Percentiles rank a stretch among this genome's conserved stretches.
phyloP scores from a whole-genome alignment of 2,113 vertebrate genomes.

The Poicephalus meyeri region DNA sequence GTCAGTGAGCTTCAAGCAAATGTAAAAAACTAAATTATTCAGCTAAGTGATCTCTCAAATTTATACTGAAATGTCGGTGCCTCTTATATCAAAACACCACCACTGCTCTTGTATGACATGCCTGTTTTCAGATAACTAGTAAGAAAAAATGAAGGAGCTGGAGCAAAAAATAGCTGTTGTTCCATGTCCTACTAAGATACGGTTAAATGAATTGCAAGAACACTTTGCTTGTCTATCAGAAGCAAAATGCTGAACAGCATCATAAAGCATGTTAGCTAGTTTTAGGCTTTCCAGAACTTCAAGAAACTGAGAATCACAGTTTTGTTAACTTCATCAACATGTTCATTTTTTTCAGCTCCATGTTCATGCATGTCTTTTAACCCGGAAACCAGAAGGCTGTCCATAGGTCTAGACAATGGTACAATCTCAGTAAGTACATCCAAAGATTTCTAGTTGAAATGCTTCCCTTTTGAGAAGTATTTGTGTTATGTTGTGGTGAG shows the following conservation, averaged over 20 bases:
- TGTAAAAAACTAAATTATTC: not conserved
- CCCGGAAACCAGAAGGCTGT: conserved; percentile 96
- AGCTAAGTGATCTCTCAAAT: not conserved
- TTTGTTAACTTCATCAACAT: conserved; percentile 81
- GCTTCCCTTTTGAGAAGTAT: conserved; percentile 65
- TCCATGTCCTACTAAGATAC: not conserved
- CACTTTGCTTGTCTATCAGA: not conserved
- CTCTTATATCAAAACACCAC: not conserved
- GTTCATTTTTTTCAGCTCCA: conserved; percentile 86
- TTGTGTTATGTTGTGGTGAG: conserved; percentile 48
- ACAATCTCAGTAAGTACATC: conserved; percentile 90
- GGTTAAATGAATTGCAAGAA: conserved; percentile 38
- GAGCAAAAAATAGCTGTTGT: not conserved
- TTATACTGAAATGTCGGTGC: not conserved
- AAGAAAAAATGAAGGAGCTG: not conserved
- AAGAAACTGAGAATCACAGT: conserved; percentile 35
- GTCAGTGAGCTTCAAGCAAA: not conserved
- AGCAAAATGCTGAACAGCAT: not conserved
- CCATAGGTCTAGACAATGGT: conserved; percentile 95
- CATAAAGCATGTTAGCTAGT: conserved; percentile 30
- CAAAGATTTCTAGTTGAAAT: conserved; percentile 75
- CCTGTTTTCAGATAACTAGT: not conserved
- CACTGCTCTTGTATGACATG: not conserved
- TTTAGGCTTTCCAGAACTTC: conserved; percentile 58
- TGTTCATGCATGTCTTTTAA: conserved; percentile 99